Base-by-base conservation (phyloP, 2,113 vertebrate species). In the Anolis carolinensis region DNA sequence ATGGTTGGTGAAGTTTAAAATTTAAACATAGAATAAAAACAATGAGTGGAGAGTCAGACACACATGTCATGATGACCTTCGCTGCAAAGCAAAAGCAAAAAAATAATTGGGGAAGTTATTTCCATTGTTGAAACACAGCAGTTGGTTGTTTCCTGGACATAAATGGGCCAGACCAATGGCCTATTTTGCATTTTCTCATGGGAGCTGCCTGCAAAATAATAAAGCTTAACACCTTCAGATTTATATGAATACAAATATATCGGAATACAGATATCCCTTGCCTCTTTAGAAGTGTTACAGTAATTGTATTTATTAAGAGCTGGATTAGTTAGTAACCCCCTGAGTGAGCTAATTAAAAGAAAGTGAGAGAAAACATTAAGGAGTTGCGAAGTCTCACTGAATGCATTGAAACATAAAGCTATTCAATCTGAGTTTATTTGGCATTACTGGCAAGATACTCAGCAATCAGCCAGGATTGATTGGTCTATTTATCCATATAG, bases 1-100 rank as follows among this genome's bases (percentile, higher is more conserved):
- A 81, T 71, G 73, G 80, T 88, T 93, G 87, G 77, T 85, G 76
- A 84, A 81, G 34, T 91, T 91, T 82, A 88, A 91, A 52, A 32
- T 13, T 34, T 86, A 93, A 75, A 92, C 89, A 71, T 0, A 0
- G 30, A 83, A 79, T 82, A 71, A 67, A 87, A 92, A 91, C 73
- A 4, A 83, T 79, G 85, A 88, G 89, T 1, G 0, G 30, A 63
- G 13, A 83, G 71, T 23, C 79, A 83, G 62, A 72, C 23, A 78
- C 81, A 79, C 30, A 62, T 82, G 75, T 86, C 36, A 86, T 48
- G 68, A 36, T 91, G 90, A 89, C 79, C 71, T 20, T 65, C 0
- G 1, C 30, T 78, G 20, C 73, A 20, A n/a, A 78, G 55, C 8
- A 75, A 44, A 0, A 78, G 55, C 7, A 75, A 44, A 0, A 44